Evolutionary conservation across 2,888 invertebrate genomes (phyloP), one percentile per base, ranked within the genome.

Genomic region (Carcina quercana): DNA sequence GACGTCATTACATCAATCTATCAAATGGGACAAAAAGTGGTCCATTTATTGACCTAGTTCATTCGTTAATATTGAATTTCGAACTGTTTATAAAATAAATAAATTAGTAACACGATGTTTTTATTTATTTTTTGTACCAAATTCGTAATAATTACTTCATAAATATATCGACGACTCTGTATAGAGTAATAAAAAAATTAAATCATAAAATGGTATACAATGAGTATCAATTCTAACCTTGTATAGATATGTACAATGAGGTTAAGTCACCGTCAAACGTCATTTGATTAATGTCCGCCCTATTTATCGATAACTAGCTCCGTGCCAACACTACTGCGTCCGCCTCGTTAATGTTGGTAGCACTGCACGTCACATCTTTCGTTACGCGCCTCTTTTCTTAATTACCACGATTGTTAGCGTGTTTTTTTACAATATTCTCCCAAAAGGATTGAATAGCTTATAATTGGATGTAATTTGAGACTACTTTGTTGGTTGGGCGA

Each of bases 401-500:
- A 82, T 78, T 74, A 76, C 68, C 62, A 44, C 61, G 66, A 78
- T 82, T 83, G 82, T 83, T 71, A 47, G 49, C 55, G 54, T 57
- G 59, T 67, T 71, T 73, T 72, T 70, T 65, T 57, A 67, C 52
- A 62, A 63, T 63, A 65, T 70, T 59, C 59, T 59, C 67, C 58
- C 58, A 72, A 73, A 79, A 72, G 76, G 70, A 72, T 74, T 82
- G 79, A 82, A 83, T 82, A 66, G 72, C 61, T 65, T 68, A 78
- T 83, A 83, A 83, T 83, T 83, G 82, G 78, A 67, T 79, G 82
- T 83, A 82, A 82, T 82, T 75, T 71, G 76, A 78, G 68, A 63
- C 59, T 66, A 74, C 71, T 76, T 80, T 75, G 79, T 72, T 71
- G 71, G n/a, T 67, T 52, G 64, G 53, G 62, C 59, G 62, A 58